Percentiles rank a stretch among this genome's conserved stretches.
phyloP scores from a whole-genome alignment of 2,113 vertebrate species.

The Panurus biarmicus region DNA sequence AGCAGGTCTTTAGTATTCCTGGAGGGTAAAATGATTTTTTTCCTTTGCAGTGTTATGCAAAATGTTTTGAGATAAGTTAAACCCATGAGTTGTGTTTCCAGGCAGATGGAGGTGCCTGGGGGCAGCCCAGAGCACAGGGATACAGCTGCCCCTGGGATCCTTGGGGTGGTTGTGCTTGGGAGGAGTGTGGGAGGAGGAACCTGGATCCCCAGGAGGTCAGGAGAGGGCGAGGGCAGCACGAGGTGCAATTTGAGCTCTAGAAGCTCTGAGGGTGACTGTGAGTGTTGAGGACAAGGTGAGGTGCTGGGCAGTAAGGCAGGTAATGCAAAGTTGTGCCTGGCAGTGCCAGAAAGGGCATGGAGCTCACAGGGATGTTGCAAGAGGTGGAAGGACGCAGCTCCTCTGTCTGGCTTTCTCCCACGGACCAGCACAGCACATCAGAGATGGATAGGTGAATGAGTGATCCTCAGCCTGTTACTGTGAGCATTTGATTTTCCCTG shows the following conservation, averaged over 20 bases:
- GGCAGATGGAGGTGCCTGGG: background rate
- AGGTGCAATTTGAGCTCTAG: background rate
- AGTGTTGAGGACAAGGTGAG: background rate
- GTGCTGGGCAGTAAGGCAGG: background rate
- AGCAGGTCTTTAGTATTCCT: background rate
- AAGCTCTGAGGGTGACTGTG: background rate
- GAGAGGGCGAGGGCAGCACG: background rate
- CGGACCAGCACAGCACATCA: background rate
- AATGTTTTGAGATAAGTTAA: background rate
- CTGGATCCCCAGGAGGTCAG: background rate
- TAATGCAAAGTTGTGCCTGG: background rate
- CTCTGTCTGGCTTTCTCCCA: background rate
- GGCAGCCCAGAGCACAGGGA: background rate
- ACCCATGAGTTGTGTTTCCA: background rate
- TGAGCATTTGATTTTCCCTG: background rate
- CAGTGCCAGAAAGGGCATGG: background rate
- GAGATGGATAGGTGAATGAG: background rate
- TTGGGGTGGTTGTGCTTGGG: background rate
- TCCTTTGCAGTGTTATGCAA: background rate
- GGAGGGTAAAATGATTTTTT: background rate
- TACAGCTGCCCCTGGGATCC: background rate
- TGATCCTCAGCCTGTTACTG: background rate
- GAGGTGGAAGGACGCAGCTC: background rate
- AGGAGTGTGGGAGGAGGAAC: background rate
- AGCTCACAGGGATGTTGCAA: background rate